Evolutionary conservation across 1,140 invertebrate genomes (phyloP).

Genomic region (Bombus superbus): DNA sequence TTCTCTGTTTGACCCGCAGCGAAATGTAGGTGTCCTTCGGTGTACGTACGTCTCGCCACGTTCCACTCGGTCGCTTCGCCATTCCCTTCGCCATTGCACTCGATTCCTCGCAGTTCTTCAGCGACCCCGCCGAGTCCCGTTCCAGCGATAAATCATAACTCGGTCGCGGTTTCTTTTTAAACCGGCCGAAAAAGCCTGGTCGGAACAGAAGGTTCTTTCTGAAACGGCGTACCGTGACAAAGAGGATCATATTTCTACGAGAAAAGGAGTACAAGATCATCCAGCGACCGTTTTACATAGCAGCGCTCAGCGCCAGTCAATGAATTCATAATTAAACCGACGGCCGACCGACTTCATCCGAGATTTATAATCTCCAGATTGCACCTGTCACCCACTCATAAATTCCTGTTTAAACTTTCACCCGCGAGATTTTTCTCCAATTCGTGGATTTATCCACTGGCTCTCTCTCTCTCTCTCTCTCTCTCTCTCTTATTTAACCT

Average conservation of each 20-base stretch:
- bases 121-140: background rate
- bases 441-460: background rate
- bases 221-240: constrained; percentile 49
- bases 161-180: constrained; percentile 54
- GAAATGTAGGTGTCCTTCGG: constrained; percentile 13
- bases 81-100: background rate
- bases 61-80: too few species aligned
- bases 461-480: too few species aligned
- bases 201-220: constrained; percentile 39
- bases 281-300: constrained; percentile 6
- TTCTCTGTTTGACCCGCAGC: constrained; percentile 50
- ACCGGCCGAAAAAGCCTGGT: constrained; percentile 49
- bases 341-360: background rate
- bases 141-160: constrained; percentile 67
- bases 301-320: background rate
- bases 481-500: background rate
- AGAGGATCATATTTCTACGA: constrained; percentile 52
- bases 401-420: constrained; percentile 32
- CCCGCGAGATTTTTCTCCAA: background rate
- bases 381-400: background rate
- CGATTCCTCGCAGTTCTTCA: too few species aligned
- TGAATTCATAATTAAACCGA: constrained; percentile 48
- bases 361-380: constrained; percentile 39
- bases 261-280: constrained; percentile 29
- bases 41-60: too few species aligned